Evolutionary conservation across 1,140 invertebrate genomes (phyloP), one percentile per base, ranked within the genome.

Genomic region (Leptinotarsa undecemlineata): DNA sequence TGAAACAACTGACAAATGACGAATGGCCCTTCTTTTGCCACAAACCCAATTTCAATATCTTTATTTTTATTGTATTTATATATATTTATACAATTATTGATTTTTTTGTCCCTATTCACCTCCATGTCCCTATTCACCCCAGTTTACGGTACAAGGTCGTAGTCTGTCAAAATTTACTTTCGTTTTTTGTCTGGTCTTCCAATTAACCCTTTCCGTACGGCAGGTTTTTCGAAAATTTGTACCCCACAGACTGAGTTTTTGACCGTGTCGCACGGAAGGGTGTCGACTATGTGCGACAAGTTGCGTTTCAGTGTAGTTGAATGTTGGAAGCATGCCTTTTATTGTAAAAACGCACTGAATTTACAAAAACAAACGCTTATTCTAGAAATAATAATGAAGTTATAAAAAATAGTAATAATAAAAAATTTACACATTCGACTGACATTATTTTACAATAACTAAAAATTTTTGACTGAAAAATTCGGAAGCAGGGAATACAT

Each of bases 401-500:
- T 26, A 66, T 26, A 23, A 26, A 66, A 66, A 21, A 66, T 26
- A 26, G 23, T 11, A 66, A 26, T 33, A 66, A 66, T 26, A 26
- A 26, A 26, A 21, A 23, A 21, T 3, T 26, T 8, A 26, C 19
- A 23, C 17, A 66, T 21, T 66, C 17, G n/a, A 66, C 33, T 66
- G 23, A 66, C 21, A 66, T 26, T 75, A 70, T 20, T 69, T 17
- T 57, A 57, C 14, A 57, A 57, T 57, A 57, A 57, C 48, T 15
- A 17, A 57, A 75, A 64, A 48, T 48, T 71, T 17, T 64, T 48
- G 15, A n/a, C 21, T 76, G 57, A 72, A 67, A 72, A 57, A 71
- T 67, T 26, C 63, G 42, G 48, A 77, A 77, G 26, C 76, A 74
- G 15, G 70, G 69, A 75, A 75, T 51, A 76, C 79, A 81, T 21